Evolutionary conservation across 2,113 vertebrate genomes (phyloP).

Genomic region (Oncorhynchus keta): DNA sequence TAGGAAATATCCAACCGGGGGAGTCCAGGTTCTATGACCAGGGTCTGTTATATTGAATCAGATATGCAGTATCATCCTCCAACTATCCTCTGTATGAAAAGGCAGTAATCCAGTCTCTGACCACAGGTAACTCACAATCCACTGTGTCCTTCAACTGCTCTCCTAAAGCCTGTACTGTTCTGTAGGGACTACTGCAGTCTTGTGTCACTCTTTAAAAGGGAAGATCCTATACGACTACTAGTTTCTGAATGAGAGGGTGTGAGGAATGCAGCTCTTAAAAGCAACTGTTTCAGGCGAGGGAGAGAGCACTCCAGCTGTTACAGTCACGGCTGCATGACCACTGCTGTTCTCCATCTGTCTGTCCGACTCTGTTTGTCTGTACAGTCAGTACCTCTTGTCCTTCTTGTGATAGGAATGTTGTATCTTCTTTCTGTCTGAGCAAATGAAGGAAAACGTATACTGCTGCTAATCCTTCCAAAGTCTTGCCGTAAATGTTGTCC

Average conservation of each 20-base stretch:
- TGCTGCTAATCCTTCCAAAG: too few relatives aligned
- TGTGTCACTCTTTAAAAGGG: neutral
- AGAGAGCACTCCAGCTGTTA: conserved; percentile 63
- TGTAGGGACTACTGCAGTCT: neutral
- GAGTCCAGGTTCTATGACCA: conserved; percentile 16
- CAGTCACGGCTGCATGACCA: conserved; percentile 62
- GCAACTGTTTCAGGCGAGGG: conserved; percentile 26
- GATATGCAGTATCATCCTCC: neutral
- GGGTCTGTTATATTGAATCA: neutral
- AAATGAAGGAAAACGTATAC: too few relatives aligned
- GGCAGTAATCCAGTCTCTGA: neutral
- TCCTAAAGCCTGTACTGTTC: neutral
- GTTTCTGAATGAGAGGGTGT: neutral
- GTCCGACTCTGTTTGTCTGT: conserved; percentile 10
- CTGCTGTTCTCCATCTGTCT: conserved; percentile 23
- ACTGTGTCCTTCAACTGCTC: neutral
- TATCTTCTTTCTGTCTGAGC: too few relatives aligned
- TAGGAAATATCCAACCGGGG: conserved; percentile 23
- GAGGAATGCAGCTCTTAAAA: neutral
- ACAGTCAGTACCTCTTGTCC: conserved; percentile 48
- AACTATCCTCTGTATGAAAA: neutral
- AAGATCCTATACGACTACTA: neutral
- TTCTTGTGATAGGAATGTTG: neutral
- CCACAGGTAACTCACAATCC: neutral
- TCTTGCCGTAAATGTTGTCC: conserved; percentile 7